Base-by-base conservation (phyloP, 2,888 invertebrate species). In the Drosophila sordidula region DNA sequence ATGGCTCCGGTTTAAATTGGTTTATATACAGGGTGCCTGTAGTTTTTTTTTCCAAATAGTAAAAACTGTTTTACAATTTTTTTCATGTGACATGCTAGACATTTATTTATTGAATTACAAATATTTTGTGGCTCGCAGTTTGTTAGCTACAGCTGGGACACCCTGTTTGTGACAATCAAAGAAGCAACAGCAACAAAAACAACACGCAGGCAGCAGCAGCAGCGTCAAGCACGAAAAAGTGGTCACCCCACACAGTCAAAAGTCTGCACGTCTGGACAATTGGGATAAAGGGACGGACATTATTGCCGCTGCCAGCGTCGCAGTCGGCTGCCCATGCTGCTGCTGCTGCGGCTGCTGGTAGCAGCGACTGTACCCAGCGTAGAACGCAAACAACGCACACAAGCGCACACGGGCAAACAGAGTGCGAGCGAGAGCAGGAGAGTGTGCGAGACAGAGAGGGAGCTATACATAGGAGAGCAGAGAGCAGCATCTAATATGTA, bases 181-280 rank as follows among this genome's bases (percentile, higher is more conserved):
- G 88, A 82, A 83, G 66, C 76, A 69, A 64, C 78, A 70, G 65
- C 78, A 76, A 38, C 63, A 70, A 64, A 52, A 80, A 66, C 41
- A 65, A 54, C 58, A 67, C 34, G 44, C 57, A 58, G 29, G 38
- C 70, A 65, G 61, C 61, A 65, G 61, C 61, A 66, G 55, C 51
- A 70, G 70, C 79, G 80, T 67, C 70, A 78, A 83, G 84, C 80
- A 86, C 80, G 76, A 83, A 83, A 84, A 84, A 82, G 87, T 84
- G 87, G 84, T 86, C 78, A 86, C 83, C 83, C 83, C 89, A 79
- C 67, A 86, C 84, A 88, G 89, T 75, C 72, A 75, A 88, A 88
- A 84, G 83, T 88, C 86, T 88, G 88, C 70, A 79, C 75, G 83
- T 83, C 88, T 85, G 83, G 83, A 67, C 86, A 58, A 51, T 75